Base-by-base conservation (phyloP, 2,888 invertebrate species). In the Temnothorax rugatulus region DNA sequence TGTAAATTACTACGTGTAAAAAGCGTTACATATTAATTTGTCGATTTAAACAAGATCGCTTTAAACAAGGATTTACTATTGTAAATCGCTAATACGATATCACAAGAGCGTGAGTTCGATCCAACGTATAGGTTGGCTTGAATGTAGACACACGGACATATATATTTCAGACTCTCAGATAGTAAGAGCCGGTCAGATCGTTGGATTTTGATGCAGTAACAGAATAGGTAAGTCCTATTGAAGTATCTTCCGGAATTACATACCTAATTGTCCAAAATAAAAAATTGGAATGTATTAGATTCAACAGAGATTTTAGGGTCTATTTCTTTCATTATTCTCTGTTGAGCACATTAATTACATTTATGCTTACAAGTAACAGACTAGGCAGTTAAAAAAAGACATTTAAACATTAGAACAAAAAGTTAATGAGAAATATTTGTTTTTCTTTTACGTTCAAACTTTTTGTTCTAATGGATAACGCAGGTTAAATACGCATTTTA, bases 101-200 rank as follows among this genome's bases (percentile, higher is more conserved):
- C 3, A 73, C 2, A 15, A 71, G 21, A 54, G 8, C 15, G 1
- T n/a, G 4, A 25, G 25, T 25, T 90, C 0, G 92, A 91, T 18
- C 94, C 93, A 7, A 91, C 92, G 71, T 93, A 54, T 93, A 94
- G 18, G 94, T n/a, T 38, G 11, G 9, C n/a, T n/a, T 7, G 94
- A 21, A 93, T 54, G 63, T 92, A 94, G 0, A 92, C 90, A 69
- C 91, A 94, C 0, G 92, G 91, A 89, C 93, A 92, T 81, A 92
- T 87, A 15, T 84, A 86, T 63, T 82, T 82, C 0, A 79, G 84
- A 76, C 95, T 95, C 87, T 95, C 95, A 0, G 94, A 94, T 41
- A 95, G 87, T 91, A 95, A 95, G 89, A 54, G 96, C 91, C 7
- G 95, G 95, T 90, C 95, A 96, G 44, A 95, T 90, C 2, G 93